These are phyloP conservation scores for Acanthornis magna DNA, from an alignment of 2,797 vertebrate species.

Conservation along the genomic window DNA sequence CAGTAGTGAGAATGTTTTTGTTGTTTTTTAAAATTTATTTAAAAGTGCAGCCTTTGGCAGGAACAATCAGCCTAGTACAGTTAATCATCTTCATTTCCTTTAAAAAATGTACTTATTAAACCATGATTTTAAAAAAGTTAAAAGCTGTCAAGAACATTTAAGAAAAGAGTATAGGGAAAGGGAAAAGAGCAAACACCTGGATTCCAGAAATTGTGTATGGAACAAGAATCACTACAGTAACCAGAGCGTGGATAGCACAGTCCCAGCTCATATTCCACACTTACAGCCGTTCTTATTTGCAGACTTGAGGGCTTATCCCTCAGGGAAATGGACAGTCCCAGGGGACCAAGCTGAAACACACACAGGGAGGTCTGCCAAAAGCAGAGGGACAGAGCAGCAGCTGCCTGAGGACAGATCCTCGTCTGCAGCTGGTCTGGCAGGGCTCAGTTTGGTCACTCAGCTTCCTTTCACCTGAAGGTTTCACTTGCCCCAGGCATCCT, in stretches of 20 bases:
- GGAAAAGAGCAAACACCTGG: slow-evolving; percentile 20
- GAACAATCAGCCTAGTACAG: slow-evolving; percentile 30
- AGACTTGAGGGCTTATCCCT: not conserved
- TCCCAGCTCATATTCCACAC: not conserved
- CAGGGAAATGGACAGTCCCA: not conserved
- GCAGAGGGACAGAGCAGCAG: not conserved
- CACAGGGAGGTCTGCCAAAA: not conserved
- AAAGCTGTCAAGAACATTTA: slow-evolving; percentile 36
- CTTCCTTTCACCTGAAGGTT: not conserved
- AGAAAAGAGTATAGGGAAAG: not conserved
- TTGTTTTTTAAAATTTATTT: not conserved
- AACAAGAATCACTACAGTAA: not conserved
- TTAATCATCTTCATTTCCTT: slow-evolving; percentile 36
- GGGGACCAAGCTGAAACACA: not conserved
- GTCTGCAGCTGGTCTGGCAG: not conserved
- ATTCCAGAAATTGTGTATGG: not conserved
- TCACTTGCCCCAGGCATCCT: not conserved
- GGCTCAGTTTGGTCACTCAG: not conserved
- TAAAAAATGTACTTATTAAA: slow-evolving; percentile 36
- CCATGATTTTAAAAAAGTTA: slow-evolving; percentile 10
- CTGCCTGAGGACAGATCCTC: not conserved
- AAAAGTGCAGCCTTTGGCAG: slow-evolving; percentile 58
- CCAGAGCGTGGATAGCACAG: not conserved
- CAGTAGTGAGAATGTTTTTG: not conserved
- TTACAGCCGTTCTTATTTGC: not conserved